Evolutionary conservation across 2,797 vertebrate species (phyloP), one percentile per base, ranked within the genome.

Genomic region (Gila robusta): DNA sequence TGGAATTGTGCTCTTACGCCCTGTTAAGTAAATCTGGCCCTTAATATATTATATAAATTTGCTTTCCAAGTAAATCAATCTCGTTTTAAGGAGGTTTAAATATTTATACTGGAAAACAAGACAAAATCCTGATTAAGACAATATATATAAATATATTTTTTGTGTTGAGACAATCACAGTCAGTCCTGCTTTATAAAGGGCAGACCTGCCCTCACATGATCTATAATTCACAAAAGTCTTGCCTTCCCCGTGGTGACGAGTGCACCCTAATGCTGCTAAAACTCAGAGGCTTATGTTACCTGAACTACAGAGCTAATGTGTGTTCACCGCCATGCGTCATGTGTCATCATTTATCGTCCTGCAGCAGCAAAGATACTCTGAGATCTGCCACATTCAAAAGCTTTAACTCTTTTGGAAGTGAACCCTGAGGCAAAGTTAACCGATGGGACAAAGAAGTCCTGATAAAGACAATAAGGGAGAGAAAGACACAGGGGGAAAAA

Each of bases 401-500:
- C 62, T 85, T 67, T 67, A 66, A 87, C 66, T 81, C 59, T 71
- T 84, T 88, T 59, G 59, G 44, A 86, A 83, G 78, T 80, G 37
- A 77, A 62, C 67, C 84, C 82, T 23, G 17, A 52, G 64, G 88
- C 84, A 87, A 49, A 79, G 49, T 41, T 79, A 56, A 81, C 83
- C 12, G 14, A 62, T 77, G 84, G 74, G 62, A 32, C 72, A 82
- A 78, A 76, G 88, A 81, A 83, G 23, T n/a, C 64, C 59, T 23
- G 89, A 76, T 67, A 62, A 89, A 87, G 90, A 91, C 90, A 92
- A 91, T 86, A 90, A 87, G 84, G 47, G 86, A 91, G 32, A 59
- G 32, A 85, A 76, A 85, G 87, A 91, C 88, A 88, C 88, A 86
- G 87, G 88, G 89, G 91, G 9, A 11, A 91, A 86, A 91, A 93